These are phyloP conservation scores for Oithona nana DNA, from an alignment of 2,888 invertebrate genomes.

Conservation along the genomic window DNA sequence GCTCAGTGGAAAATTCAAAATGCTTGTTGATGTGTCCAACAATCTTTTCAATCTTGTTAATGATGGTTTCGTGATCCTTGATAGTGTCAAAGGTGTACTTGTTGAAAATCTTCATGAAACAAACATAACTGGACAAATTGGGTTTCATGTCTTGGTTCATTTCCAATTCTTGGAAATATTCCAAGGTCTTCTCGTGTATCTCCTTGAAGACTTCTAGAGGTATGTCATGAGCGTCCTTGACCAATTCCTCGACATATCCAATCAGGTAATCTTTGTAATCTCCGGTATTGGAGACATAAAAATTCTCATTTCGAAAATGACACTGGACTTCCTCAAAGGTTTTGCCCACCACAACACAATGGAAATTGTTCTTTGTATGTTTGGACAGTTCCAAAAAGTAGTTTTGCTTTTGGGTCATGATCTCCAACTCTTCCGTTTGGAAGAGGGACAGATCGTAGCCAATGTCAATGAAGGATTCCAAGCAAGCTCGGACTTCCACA, in stretches of 20 bases:
- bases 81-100: not conserved
- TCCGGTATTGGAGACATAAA: not conserved
- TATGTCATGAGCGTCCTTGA: not conserved
- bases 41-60: not conserved
- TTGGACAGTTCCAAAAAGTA: not conserved
- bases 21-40: not conserved
- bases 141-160: not conserved
- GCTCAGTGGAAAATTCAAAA: not conserved
- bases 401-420: not conserved
- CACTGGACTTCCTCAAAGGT: not conserved
- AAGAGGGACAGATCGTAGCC: not conserved
- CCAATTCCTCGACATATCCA: not conserved
- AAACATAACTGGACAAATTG: not conserved
- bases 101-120: not conserved
- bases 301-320: not conserved
- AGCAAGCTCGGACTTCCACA: not conserved
- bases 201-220: not conserved
- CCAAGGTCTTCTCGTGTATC: not conserved
- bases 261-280: not conserved
- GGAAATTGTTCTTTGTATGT: not conserved
- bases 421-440: not conserved
- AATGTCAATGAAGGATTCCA: not conserved
- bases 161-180: not conserved
- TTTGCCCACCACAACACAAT: not conserved
- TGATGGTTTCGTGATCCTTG: not conserved